Conservation (phyloP, 2,888 invertebrate genomes). For the Bellardia bayeri region DNA sequence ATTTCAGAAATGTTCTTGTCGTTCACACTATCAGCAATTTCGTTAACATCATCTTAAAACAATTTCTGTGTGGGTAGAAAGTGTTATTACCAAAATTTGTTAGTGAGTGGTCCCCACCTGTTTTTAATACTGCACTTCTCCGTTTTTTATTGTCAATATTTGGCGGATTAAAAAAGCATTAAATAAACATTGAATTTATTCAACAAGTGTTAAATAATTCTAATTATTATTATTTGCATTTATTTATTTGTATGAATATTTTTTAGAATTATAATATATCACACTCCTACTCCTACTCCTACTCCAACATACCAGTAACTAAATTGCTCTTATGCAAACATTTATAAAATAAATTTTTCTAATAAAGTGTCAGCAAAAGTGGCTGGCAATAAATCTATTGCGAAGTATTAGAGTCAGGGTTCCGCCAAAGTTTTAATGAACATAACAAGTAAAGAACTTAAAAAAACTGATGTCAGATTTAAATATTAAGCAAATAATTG, state of each 20-base stretch:
- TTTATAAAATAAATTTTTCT: conserved; percentile 13
- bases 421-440: background rate
- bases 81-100: background rate
- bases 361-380: conserved; percentile 59
- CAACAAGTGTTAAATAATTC: conserved; percentile 54
- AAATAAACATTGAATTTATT: conserved; percentile 14
- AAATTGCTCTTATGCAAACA: conserved; percentile 1
- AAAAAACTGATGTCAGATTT: background rate
- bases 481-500: too few relatives aligned
- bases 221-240: conserved; percentile 16
- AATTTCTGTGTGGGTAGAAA: too few relatives aligned
- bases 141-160: background rate
- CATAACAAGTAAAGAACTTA: background rate
- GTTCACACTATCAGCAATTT: too few relatives aligned
- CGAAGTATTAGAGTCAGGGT: background rate
- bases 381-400: conserved; percentile 48
- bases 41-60: too few relatives aligned
- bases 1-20: too few relatives aligned
- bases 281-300: background rate
- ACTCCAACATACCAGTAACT: conserved; percentile 8
- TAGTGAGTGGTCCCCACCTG: background rate
- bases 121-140: background rate
- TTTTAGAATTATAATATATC: background rate
- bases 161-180: conserved; percentile 26
- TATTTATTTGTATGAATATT: conserved; percentile 7